These are phyloP conservation scores for Apis laboriosa DNA, from an alignment of 1,140 invertebrate genomes.

Conservation along the genomic window DNA sequence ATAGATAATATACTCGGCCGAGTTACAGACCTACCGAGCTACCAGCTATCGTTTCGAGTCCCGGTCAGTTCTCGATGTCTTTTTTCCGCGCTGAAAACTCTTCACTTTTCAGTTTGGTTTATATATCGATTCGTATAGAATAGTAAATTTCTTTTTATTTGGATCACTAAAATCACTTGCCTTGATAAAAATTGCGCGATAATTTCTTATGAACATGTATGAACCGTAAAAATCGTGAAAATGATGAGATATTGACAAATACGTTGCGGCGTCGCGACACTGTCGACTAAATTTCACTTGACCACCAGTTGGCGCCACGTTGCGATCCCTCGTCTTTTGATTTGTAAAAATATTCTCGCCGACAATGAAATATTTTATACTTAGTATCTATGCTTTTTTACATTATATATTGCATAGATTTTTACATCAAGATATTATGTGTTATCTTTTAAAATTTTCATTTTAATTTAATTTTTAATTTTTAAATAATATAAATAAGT, in stretches of 20 bases:
- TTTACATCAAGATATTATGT: background rate
- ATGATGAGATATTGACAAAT: conserved; percentile 71
- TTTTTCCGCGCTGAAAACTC: conserved; percentile 44
- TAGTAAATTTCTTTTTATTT: background rate
- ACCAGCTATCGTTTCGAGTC: conserved; percentile 33
- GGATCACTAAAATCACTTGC: background rate
- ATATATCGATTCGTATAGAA: background rate
- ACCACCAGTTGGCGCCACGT: conserved; percentile 46
- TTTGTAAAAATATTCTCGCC: conserved; percentile 1
- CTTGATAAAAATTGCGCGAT: background rate
- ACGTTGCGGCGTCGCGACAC: conserved; percentile 70
- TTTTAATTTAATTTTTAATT: too few relatives aligned
- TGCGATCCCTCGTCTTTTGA: conserved; percentile 21
- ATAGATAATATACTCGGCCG: conserved; percentile 31
- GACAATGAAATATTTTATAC: background rate
- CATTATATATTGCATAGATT: background rate
- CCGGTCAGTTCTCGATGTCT: conserved; percentile 39
- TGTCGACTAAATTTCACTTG: conserved; percentile 52
- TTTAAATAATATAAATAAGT: background rate
- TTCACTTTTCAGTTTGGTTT: background rate
- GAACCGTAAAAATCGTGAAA: conserved; percentile 57
- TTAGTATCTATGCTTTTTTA: background rate
- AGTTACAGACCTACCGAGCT: conserved; percentile 26
- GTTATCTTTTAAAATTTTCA: background rate
- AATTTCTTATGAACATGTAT: background rate